phyloP scores from a whole-genome alignment of 2,888 invertebrate species.

The Calliphora vomitoria region DNA sequence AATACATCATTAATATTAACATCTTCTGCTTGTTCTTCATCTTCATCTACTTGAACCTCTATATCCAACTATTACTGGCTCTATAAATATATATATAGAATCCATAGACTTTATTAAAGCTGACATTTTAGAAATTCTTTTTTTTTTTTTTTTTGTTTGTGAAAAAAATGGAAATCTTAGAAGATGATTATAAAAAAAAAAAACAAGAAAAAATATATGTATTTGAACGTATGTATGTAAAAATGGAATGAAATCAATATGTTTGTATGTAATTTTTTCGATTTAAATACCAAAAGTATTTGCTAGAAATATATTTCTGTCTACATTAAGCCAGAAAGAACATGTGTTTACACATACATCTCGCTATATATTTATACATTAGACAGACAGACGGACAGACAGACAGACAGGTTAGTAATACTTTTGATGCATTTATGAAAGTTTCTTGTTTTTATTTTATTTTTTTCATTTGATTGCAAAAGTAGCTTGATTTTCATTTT shows the following conservation, averaged over 20 bases:
- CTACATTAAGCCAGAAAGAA: conserved; percentile 48
- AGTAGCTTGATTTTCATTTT: conserved; percentile 60
- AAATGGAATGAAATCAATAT: conserved; percentile 65
- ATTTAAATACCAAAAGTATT: conserved; percentile 46
- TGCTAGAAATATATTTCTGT: neutral
- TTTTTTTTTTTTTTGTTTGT: neutral
- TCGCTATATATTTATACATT: conserved; percentile 16
- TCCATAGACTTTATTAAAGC: conserved; percentile 52
- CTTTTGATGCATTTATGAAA: conserved; percentile 71
- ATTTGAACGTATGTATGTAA: conserved; percentile 12
- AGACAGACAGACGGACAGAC: conserved; percentile 4
- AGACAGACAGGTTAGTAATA: neutral
- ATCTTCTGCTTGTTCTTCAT: conserved; percentile 11
- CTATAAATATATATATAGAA: neutral
- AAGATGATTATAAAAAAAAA: conserved; percentile 18
- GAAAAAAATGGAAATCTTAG: conserved; percentile 51
- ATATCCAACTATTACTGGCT: conserved; percentile 5
- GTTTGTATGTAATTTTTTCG: conserved; percentile 22
- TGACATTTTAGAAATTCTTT: conserved; percentile 61
- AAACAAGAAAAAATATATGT: neutral
- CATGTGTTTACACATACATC: conserved; percentile 37
- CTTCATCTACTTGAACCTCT: conserved; percentile 41
- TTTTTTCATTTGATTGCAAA: conserved; percentile 56
- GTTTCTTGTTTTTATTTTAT: conserved; percentile 47
- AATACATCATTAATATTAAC: conserved; percentile 63